Evolutionary conservation across 1,140 invertebrate species (phyloP).

Genomic region (Aplysia californica): DNA sequence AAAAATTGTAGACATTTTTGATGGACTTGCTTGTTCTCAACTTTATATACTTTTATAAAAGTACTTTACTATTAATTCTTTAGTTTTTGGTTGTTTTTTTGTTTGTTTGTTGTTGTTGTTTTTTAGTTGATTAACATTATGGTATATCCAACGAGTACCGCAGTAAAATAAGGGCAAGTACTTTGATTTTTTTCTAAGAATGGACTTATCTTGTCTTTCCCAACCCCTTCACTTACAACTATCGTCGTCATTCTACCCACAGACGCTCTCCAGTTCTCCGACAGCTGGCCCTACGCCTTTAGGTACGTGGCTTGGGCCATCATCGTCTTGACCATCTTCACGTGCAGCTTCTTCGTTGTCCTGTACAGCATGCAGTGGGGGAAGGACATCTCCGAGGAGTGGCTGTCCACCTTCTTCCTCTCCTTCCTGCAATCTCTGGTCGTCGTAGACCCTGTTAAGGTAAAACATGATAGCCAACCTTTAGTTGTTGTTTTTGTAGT

Average conservation of each 20-base stretch:
- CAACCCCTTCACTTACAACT: no score
- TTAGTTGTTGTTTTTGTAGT: neutral
- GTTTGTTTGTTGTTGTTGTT: neutral
- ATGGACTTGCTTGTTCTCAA: neutral
- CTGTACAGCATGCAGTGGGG: conserved; percentile 60
- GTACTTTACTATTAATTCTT: neutral
- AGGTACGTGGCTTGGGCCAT: conserved; percentile 50
- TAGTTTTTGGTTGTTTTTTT: neutral
- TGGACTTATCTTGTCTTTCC: no score
- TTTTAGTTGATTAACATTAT: neutral
- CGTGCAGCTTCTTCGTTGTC: conserved; percentile 50
- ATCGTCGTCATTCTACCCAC: no score
- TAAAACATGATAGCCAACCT: conserved; percentile 11
- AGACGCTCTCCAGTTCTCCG: no score
- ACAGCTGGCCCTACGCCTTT: conserved; percentile 41
- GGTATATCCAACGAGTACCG: no score
- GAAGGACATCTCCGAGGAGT: conserved; percentile 48
- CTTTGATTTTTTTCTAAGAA: no score
- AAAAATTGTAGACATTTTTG: neutral
- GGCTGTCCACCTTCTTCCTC: conserved; percentile 55
- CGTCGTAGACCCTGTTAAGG: conserved; percentile 57
- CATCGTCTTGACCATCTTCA: conserved; percentile 30
- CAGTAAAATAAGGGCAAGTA: no score
- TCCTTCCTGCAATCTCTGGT: conserved; percentile 53
- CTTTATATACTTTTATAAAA: neutral